Base-by-base conservation (phyloP, 2,797 vertebrate species). In the Pipistrellus pygmaeus region DNA sequence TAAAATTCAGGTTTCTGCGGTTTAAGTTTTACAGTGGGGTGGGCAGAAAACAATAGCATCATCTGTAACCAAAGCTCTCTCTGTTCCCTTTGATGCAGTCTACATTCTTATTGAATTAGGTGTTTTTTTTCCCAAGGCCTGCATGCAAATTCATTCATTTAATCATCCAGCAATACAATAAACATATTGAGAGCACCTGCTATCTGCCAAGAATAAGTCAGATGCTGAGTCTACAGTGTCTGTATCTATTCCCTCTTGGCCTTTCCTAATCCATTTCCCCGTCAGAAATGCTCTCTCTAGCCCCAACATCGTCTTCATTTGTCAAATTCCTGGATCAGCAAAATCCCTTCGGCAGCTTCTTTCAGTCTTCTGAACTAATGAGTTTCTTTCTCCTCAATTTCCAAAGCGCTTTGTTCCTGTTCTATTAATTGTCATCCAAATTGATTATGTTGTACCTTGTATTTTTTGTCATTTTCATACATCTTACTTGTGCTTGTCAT, bases 391-490 rank as follows among this genome's bases (percentile, higher is more conserved):
- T 76, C 38, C 44, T 69, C 23, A 78, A 35, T 92, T 60, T 77
- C 75, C 66, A 30, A 25, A 51, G 2, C 53, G 27, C 32, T 87
- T 83, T 87, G 30, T 57, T 76, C 81, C 21, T 64, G 6, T 77
- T 85, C 14, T 82, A 2, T 35, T 84, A 27, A 69, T 86, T 92
- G 14, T 72, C 11, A 57, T 35, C 15, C 66, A 35, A 64, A 78
- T 85, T n/a, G n/a, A 83, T 88, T 18, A 27, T 66, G 51, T 53
- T 77, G 30, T 32, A 15, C 20, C 46, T 85, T 62, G 9, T 27
- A n/a, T 87, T 91, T 91, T 88, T 90, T 48, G 12, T 87, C 1
- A 3, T 32, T 85, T 75, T 80, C 23, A 75, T 82, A 82, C 25
- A 68, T 91, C 55, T 76, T 77, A 44, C n/a, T 76, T 60, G 48